A percentile compares a stretch with the other conserved stretches of the same genome.
Conservation (phyloP, 2,888 invertebrate species). For the Drosophila kambysellisi region DNA sequence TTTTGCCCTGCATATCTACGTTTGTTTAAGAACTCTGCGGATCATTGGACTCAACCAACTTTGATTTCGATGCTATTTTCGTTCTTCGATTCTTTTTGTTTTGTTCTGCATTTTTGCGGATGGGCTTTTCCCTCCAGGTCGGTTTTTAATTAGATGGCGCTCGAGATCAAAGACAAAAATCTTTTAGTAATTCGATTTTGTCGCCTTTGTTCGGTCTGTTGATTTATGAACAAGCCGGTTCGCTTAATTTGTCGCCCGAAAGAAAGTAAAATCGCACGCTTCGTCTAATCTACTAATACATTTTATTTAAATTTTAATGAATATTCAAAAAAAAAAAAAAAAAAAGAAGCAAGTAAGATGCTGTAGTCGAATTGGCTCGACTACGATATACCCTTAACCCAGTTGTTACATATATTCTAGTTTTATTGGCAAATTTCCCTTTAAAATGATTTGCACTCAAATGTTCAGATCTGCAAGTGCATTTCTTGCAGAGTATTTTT, state of each 20-base stretch:
- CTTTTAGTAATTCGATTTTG: slow-evolving; percentile 55
- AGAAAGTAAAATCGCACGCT: slow-evolving; percentile 66
- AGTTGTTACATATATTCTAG: too few species aligned
- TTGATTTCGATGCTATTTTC: slow-evolving; percentile 11
- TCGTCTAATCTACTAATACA: slow-evolving; percentile 42
- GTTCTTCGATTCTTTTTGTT: slow-evolving; percentile 34
- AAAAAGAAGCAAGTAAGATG: too few species aligned
- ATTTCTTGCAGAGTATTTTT: too few species aligned
- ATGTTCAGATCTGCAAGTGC: too few species aligned
- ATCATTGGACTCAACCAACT: slow-evolving; percentile 63
- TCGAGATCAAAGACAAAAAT: slow-evolving; percentile 56
- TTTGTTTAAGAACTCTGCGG: slow-evolving; percentile 28
- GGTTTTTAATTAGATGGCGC: slow-evolving; percentile 30
- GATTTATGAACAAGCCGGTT: slow-evolving; percentile 69
- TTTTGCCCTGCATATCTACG: background rate
- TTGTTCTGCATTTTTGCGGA: slow-evolving; percentile 35
- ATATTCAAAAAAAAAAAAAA: background rate
- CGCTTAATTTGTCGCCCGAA: slow-evolving; percentile 41
- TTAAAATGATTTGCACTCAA: too few species aligned
- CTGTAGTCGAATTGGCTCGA: too few species aligned
- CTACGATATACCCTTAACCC: too few species aligned
- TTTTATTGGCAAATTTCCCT: too few species aligned
- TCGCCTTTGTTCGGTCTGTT: slow-evolving; percentile 58
- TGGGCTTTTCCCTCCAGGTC: slow-evolving; percentile 52
- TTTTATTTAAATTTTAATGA: slow-evolving; percentile 20